Base-by-base conservation (phyloP, 2,888 invertebrate genomes). In the Dascillus cervinus region DNA sequence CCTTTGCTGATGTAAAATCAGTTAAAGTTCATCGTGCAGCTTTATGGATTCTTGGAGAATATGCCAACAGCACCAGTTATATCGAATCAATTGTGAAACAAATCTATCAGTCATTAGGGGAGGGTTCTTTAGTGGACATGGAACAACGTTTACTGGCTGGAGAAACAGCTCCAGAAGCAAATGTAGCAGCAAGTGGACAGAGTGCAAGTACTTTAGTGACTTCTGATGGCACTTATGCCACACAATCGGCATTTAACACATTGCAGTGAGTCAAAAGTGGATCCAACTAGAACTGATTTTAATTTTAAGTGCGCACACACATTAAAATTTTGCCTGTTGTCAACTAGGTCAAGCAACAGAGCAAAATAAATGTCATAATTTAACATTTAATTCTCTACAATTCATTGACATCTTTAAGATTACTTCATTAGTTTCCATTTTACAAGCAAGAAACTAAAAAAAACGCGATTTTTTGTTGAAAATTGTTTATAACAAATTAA, bases 171-270 rank as follows among this genome's bases (percentile, higher is more conserved):
- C 71, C 74, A 11, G 77, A 77, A 29, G 67, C 64, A 37, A 60
- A 62, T 2, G 60, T 57, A 32, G 54, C 39, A 12, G 25, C 56
- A 44, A 43, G 51, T 25, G 38, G 27, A 6, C 49, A 45, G 35
- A 50, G 48, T 11, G 46, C 62, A 2, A 73, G 80, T 15, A 83
- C 81, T 50, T 67, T 90, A 37, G 95, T 98, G 22, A 98, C 98
- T 24, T 96, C 97, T 17, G 98, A 99, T 70, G 98, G 98, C 11
- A 96, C 97, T 0, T 99, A 99, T 65, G 98, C 97, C 13, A 86
- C 95, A 3, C 97, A 99, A 67, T 95, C 95, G 44, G 96, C 94
- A 22, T 94, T 97, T 66, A 94, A 88, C 56, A 71, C 88, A 47
- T 73, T 81, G 12, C 71, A 76, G 77, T 82, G 62, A 72, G 79